Conservation (phyloP, 2,113 vertebrate genomes). For the Sarotherodon lohbergeri region DNA sequence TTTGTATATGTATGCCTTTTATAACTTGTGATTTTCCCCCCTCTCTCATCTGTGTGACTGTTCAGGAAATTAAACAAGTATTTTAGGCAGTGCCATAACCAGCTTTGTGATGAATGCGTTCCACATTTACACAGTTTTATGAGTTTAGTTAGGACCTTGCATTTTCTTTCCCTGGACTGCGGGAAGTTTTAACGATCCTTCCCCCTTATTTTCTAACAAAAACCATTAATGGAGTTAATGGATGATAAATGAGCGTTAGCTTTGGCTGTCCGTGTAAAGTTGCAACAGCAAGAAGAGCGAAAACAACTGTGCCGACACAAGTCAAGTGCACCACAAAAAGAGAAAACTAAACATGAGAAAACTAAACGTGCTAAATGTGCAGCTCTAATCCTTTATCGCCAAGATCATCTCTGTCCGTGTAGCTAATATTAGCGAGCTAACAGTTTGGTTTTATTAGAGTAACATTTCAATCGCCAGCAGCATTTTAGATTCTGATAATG, state of each 20-base stretch:
- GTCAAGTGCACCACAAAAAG: background rate
- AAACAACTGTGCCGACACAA: background rate
- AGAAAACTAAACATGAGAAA: background rate
- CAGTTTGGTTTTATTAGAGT: background rate
- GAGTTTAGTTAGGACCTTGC: background rate
- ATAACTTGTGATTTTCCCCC: background rate
- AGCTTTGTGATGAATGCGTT: background rate
- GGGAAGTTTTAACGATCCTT: background rate
- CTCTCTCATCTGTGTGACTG: background rate
- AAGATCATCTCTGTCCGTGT: fast-evolving
- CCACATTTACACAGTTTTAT: background rate
- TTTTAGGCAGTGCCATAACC: background rate
- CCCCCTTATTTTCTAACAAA: background rate
- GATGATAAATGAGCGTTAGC: background rate
- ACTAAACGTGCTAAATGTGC: fast-evolving
- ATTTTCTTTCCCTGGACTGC: background rate
- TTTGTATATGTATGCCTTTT: background rate
- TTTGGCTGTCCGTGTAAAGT: background rate
- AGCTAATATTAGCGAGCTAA: background rate
- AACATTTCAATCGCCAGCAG: background rate
- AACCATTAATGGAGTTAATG: background rate
- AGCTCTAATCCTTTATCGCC: background rate
- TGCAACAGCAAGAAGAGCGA: background rate
- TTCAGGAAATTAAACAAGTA: background rate
- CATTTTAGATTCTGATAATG: fast-evolving